A percentile compares a stretch with the other conserved stretches of the same genome.
Conservation (phyloP, 2,797 vertebrate genomes). For the Thaleichthys pacificus region DNA sequence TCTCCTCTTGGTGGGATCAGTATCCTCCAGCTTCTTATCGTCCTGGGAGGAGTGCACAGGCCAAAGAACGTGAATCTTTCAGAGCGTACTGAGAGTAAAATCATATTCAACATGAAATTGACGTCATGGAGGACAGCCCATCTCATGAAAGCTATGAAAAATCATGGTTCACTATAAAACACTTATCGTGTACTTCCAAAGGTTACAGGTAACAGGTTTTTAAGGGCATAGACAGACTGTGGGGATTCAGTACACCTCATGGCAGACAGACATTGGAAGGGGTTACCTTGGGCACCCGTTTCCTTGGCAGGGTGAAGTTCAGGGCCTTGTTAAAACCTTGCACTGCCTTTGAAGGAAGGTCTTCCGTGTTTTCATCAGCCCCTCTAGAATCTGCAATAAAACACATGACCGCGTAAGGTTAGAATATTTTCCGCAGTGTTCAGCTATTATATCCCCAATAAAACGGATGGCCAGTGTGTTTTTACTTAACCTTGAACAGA, state of each 20-base stretch:
- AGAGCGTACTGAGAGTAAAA: background rate
- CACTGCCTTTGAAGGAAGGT: slow-evolving; percentile 74
- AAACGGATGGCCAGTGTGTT: slow-evolving; percentile 25
- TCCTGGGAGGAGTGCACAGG: slow-evolving; percentile 68
- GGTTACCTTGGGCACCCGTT: slow-evolving; percentile 90
- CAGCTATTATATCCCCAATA: slow-evolving; percentile 34
- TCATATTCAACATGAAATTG: background rate
- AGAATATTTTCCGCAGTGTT: slow-evolving; percentile 35
- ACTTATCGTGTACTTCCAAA: background rate
- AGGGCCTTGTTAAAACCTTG: slow-evolving; percentile 81
- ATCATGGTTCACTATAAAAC: background rate
- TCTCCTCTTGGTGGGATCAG: slow-evolving; percentile 86
- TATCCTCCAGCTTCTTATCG: slow-evolving; percentile 82
- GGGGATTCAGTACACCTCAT: background rate
- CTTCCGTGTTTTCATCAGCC: slow-evolving; percentile 80
- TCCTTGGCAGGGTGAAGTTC: slow-evolving; percentile 85
- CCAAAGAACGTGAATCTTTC: background rate
- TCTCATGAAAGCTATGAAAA: slow-evolving; percentile 1
- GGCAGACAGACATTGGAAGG: background rate
- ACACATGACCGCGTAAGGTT: slow-evolving; percentile 47
- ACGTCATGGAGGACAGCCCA: slow-evolving; percentile 2
- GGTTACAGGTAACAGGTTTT: too few species aligned
- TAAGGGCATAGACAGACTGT: background rate
- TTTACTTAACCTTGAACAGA: slow-evolving; percentile 19
- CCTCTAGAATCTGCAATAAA: slow-evolving; percentile 79